Base-by-base conservation (phyloP, 2,797 vertebrate species). In the Enteromius anoplus region DNA sequence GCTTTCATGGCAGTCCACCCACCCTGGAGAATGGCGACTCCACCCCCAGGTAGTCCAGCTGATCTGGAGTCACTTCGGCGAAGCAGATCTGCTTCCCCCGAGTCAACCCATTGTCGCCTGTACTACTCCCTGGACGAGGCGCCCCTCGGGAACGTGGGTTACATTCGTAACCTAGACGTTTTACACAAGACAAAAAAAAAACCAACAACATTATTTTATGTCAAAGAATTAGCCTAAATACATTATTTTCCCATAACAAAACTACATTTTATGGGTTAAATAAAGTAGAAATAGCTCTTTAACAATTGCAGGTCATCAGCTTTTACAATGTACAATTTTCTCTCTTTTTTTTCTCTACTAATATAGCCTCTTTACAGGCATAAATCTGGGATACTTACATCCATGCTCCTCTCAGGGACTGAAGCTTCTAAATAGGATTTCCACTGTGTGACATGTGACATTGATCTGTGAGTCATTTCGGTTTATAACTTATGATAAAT, bases 401-500 rank as follows among this genome's bases (percentile, higher is more conserved):
- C 75, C 29, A 19, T 47, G 62, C 66, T 51, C 58, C 53, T 64
- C 69, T 79, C 15, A 40, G 73, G 72, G 34, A 75, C 53, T 72
- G 32, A 66, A 60, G 64, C 23, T 83, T 81, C 65, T 85, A 86
- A 85, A 88, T 82, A 60, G 58, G 68, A 86, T 88, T 80, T 84
- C 78, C 72, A 82, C 76, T 86, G 66, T 32, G 45, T 80, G 69
- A 71, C 76, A 88, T 62, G 80, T 82, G 84, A 83, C 82, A 89
- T 81, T 88, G 88, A 88, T 89, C 86, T 82, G 85, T 83, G 83
- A 87, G 72, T 84, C 80, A 84, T 82, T 84, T 71, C 19, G 23
- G 73, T 87, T 84, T 79, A 86, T 81, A 86, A 86, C 69, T 86
- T 87, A 86, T 86, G 85, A 86, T 87, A 85, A 87, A 87, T 82